Evolutionary conservation across 2,113 vertebrate genomes (phyloP), one percentile per base, ranked within the genome.

Genomic region (Alethe diademata): DNA sequence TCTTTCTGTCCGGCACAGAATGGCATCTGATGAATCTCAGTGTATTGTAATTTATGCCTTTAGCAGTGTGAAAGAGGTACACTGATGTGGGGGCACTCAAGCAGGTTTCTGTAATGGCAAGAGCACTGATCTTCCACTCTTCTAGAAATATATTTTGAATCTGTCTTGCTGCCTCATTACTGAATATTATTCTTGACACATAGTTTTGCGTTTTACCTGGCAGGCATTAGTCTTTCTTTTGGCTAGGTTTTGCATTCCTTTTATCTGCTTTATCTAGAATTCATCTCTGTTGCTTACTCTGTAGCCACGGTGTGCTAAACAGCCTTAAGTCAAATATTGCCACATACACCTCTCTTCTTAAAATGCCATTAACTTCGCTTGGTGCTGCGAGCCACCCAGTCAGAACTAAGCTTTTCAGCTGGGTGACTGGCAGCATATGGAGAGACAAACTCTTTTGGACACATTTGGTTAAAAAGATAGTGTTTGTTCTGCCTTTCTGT

Each of bases 381-480:
- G 71, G 90, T 86, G 81, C 87, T 76, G 62, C 50, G 74, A 96
- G 81, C 89, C 87, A 85, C 73, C 89, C 90, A 65, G 84, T 90
- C 84, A 96, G 91, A 94, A 75, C 90, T 86, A 88, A 84, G 62
- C 33, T 80, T 86, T 91, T 94, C 93, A 62, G 33, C 84, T 73
- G 93, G 67, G 33, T 93, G 92, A 95, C 87, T 66, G 84, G 93
- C 87, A 97, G 81, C 87, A 82, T 97, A 95, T 94, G 91, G 94
- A 82, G n/a, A 90, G 84, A 76, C 88, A 96, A 62, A 86, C 73
- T 87, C 94, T 89, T 93, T 81, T 54, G 89, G 89, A 94, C 76
- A 73, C 87, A 62, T 96, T 96, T 95, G 93, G 85, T 86, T 96
- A 91, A 97, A 96, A 95, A 87, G 66, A 62, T 81, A 73, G 78